Base-by-base conservation (phyloP, 2,113 vertebrate genomes). In the Entelurus aequoreus region DNA sequence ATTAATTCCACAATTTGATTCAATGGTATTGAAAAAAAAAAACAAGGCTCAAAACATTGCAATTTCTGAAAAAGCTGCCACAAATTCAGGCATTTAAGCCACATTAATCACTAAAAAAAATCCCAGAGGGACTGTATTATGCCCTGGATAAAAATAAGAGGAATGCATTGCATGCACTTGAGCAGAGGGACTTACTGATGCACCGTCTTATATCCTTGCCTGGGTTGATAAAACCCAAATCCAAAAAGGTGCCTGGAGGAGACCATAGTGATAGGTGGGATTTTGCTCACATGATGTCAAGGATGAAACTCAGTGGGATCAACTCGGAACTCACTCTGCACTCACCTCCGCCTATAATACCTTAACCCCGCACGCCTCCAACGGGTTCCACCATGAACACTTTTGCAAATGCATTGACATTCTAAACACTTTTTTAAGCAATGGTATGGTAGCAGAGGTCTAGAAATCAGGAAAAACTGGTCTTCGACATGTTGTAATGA, bases 271-370 rank as follows among this genome's bases (percentile, higher is more conserved):
- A 74, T 72, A 77, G 76, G 51, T 76, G 69, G 74, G 80, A 85
- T 83, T 86, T 85, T 76, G 53, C 77, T 78, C 81, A 81, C 64
- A 73, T 79, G 84, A 85, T 80, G 78, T 79, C 54, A 79, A 74
- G 82, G 85, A 86, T 84, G 83, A 86, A 86, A 86, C 79, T 83
- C 66, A 6, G 78, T 67, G 71, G 79, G 78, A 86, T 87, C 86
- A 87, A 71, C 80, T 75, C 77, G 14, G 48, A 66, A 61, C 76
- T 38, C 9, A 28, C 72, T 76, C 64, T 54, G 65, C 63, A 72
- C 38, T 54, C 60, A 63, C 61, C 35, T 59, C 37, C 14, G 57
- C 37, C 49, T 61, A 48, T 50, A 60, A 36, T 21, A 4, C 63
- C 44, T 57, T 62, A 57, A 37, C 50, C 65, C 67, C 71, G 70